Base-by-base conservation (phyloP, 2,888 invertebrate species). In the Hartigia nigra region DNA sequence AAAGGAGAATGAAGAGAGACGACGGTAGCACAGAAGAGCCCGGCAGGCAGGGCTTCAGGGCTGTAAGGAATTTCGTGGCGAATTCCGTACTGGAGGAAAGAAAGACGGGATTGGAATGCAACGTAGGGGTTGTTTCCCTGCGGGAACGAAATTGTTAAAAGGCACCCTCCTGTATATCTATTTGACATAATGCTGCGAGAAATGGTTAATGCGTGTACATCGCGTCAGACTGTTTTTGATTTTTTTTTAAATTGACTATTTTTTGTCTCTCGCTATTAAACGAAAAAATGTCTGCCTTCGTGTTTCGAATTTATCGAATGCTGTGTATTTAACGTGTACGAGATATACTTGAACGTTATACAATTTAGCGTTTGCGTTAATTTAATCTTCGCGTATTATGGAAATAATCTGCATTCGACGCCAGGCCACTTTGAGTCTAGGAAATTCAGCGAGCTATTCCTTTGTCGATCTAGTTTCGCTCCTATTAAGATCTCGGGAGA, bases 1-100 rank as follows among this genome's bases (percentile, higher is more conserved):
- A 82, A 76, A 78, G 77, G 77, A 69, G 76, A 70, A 75, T 76
- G 70, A 76, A 79, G 78, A 69, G 75, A 69, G 76, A 74, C 79
- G 82, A 83, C 72, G 82, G 80, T 80, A 23, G 55, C 55, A 9
- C 23, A 23, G 23, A 23, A 23, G 31, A 14, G 14, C 9, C 31
- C 31, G 72, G 72, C 5, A 12, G 72, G 0, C 23, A 69, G 72
- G 31, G n/a, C n/a, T 31, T 14, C 5, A 34, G 82, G 83, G 83
- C 80, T 76, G 82, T 82, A 78, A 82, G 83, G 84, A 86, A 87
- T 88, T 86, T 85, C 84, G 83, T 82, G 87, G 82, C 81, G 77
- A 77, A 83, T 82, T 79, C 79, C 82, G 77, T 32, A 14, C 31
- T 34, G 31, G 76, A 72, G 78, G 31, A 78, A 74, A 36, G 74